Evolutionary conservation across 2,888 invertebrate genomes (phyloP).

Genomic region (Drosophila tanythrix): DNA sequence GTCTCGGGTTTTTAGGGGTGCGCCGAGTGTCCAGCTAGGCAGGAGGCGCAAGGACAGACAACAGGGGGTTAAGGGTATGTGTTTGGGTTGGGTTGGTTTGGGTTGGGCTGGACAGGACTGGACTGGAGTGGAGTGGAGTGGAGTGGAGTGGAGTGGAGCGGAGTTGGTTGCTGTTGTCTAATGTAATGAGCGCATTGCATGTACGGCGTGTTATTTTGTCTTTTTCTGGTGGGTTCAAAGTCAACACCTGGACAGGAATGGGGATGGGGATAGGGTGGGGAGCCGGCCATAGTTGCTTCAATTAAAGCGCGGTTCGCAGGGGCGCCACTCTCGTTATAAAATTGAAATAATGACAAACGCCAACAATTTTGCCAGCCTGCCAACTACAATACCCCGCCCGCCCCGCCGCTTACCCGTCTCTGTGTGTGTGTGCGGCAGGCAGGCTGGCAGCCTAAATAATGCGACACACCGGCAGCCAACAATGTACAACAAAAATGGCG

Average conservation of each 20-base stretch:
- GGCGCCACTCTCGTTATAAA: constrained; percentile 69
- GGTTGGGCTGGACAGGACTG: background rate
- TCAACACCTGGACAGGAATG: constrained; percentile 62
- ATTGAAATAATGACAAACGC: constrained; percentile 77
- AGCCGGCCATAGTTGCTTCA: constrained; percentile 52
- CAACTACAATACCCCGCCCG: background rate
- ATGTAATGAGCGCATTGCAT: constrained; percentile 79
- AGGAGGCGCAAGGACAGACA: background rate
- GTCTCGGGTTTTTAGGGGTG: constrained; percentile 49
- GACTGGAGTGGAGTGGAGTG: background rate
- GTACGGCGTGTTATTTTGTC: constrained; percentile 35
- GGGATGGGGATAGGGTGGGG: background rate
- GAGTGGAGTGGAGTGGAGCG: constrained; percentile 3
- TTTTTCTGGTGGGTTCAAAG: constrained; percentile 56
- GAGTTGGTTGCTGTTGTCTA: constrained; percentile 45
- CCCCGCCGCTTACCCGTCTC: background rate
- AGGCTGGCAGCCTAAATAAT: constrained; percentile 63
- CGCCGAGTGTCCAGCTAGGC: constrained; percentile 24
- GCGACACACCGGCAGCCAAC: constrained; percentile 72
- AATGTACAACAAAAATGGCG: constrained; percentile 51
- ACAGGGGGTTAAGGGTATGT: background rate
- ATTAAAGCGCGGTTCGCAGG: constrained; percentile 66
- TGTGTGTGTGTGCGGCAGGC: constrained; percentile 1
- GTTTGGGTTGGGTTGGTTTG: background rate
- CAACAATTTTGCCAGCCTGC: constrained; percentile 68